Evolutionary conservation across 2,113 vertebrate species (phyloP).

Genomic region (Centropristis striata): DNA sequence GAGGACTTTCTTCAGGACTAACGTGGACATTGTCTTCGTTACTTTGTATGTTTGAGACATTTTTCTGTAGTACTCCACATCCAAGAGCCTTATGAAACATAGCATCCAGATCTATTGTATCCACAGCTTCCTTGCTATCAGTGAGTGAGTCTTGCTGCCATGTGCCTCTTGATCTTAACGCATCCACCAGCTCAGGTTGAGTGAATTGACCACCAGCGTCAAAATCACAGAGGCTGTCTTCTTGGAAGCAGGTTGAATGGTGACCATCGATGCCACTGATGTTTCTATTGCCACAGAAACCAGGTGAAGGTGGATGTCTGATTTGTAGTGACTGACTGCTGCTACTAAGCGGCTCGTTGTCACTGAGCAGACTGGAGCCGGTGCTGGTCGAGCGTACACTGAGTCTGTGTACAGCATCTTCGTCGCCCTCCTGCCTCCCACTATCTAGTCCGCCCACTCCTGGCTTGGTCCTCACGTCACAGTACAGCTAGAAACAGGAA

Average conservation of each 20-base stretch:
- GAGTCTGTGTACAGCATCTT: slow-evolving; percentile 75
- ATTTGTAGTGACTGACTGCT: slow-evolving; percentile 72
- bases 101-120: slow-evolving; percentile 68
- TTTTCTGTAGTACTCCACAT: slow-evolving; percentile 39
- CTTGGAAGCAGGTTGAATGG: slow-evolving; percentile 28
- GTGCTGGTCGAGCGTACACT: slow-evolving; percentile 81
- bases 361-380: slow-evolving; percentile 77
- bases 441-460: slow-evolving; percentile 79
- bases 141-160: slow-evolving; percentile 48
- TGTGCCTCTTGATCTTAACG: slow-evolving; percentile 36
- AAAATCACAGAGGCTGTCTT: slow-evolving; percentile 38
- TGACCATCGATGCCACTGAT: slow-evolving; percentile 16
- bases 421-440: slow-evolving; percentile 40
- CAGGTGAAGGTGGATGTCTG: slow-evolving; percentile 45
- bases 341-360: slow-evolving; percentile 75
- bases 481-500: slow-evolving; percentile 88
- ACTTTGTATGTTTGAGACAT: slow-evolving; percentile 22
- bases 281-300: slow-evolving; percentile 46
- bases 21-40: slow-evolving; percentile 24
- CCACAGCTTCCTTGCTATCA: slow-evolving; percentile 37
- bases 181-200: slow-evolving; percentile 34
- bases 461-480: slow-evolving; percentile 91
- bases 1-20: slow-evolving; percentile 26
- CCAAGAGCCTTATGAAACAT: slow-evolving; percentile 55
- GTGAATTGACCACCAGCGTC: slow-evolving; percentile 19